Percentiles rank a stretch among this genome's conserved stretches.
These are phyloP conservation scores for Aplodontia rufa DNA, from an alignment of 2,113 vertebrate genomes.

Conservation along the genomic window DNA sequence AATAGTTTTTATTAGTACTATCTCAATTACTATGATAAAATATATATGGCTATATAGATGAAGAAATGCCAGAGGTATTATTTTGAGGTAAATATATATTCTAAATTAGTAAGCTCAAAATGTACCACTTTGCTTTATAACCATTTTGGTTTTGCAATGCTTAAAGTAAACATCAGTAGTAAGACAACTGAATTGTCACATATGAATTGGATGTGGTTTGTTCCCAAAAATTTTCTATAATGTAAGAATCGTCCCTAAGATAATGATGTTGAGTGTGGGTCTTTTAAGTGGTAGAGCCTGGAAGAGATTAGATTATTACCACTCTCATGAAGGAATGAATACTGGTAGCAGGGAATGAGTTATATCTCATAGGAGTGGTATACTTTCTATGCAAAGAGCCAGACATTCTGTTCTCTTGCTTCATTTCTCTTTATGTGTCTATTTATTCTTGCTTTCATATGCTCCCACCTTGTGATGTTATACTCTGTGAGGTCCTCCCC, in stretches of 20 bases:
- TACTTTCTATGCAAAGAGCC: background rate
- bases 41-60: background rate
- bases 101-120: background rate
- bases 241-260: too few relatives aligned
- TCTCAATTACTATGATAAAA: background rate
- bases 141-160: background rate
- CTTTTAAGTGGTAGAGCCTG: background rate
- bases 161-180: background rate
- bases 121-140: background rate
- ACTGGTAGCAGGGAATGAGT: background rate
- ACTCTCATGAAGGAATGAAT: too few relatives aligned
- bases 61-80: background rate
- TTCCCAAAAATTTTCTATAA: background rate
- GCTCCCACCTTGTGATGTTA: background rate
- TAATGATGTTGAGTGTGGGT: background rate
- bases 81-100: conserved; percentile 19
- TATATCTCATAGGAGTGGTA: background rate
- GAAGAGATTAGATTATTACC: background rate
- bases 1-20: background rate
- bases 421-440: background rate
- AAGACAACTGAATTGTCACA: background rate
- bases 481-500: background rate
- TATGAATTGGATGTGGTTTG: background rate
- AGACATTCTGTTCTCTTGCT: background rate
- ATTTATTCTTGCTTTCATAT: background rate